Evolutionary conservation across 2,113 vertebrate species (phyloP), one percentile per base, ranked within the genome.

Genomic region (Pipra filicauda): DNA sequence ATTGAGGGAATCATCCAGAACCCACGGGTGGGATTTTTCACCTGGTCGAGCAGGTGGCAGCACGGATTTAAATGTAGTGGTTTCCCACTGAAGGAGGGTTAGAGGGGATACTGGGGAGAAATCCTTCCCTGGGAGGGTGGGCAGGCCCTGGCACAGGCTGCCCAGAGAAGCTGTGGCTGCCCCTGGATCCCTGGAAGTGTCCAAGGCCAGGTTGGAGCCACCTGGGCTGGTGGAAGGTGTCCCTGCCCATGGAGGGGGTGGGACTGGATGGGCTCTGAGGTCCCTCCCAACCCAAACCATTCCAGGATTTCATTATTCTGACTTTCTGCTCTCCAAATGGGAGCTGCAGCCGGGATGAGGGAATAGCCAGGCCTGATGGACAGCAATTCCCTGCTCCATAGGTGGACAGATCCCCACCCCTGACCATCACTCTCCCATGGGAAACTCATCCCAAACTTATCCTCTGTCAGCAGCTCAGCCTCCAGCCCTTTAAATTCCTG

Each of bases 1-100:
- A 23, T 22, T 1, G 0, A 8, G 57, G 9, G 12, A 0, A 3
- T 0, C 9, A 0, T 35, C 51, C 37, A 0, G 2, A 35, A 9
- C 16, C 31, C 67, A 5, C 73, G 20, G 30, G 0, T 5, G 41
- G 8, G 20, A 24, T 26, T 44, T 21, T 35, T 21, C 46, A 49
- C 30, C 48, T 82, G 80, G 28, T 22, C 41, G 30, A 46, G 41
- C 35, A 61, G 31, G 35, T 21, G 46, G 33, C 27, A 39, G 5
- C 4, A 15, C 20, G 37, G 64, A 6, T 39, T 6, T 3, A 48
- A 4, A 12, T 8, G 2, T 1, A 19, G 5, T 2, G 48, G n/a
- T 12, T 39, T 54, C 65, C 3, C 48, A 23, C 0, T 18, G 46
- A 21, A 37, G 12, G 7, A 64, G 39, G 28, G 22, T 0, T 1